These are phyloP conservation scores for Microchirus variegatus DNA, from an alignment of 2,797 vertebrate species.

Conservation along the genomic window DNA sequence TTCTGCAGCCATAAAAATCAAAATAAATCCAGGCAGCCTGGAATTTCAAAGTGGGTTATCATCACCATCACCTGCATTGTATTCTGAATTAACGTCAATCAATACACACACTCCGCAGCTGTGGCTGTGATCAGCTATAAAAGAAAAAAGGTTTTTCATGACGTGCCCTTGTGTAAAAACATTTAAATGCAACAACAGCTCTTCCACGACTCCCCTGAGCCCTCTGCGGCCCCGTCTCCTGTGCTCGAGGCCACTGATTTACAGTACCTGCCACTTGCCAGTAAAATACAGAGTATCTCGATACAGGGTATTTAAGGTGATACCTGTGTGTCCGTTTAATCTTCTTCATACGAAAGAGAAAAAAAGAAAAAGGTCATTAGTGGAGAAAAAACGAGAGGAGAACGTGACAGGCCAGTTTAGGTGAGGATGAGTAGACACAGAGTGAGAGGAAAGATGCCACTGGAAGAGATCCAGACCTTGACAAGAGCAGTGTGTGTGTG, in stretches of 20 bases:
- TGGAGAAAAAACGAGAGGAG: neutral
- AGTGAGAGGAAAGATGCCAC: constrained; percentile 29
- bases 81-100: constrained; percentile 4
- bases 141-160: constrained; percentile 25
- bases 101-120: neutral
- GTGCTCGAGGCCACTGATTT: constrained; percentile 39
- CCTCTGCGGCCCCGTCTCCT: constrained; percentile 17
- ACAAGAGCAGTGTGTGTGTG: constrained; percentile 49
- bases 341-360: constrained; percentile 15
- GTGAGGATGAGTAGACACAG: constrained; percentile 20
- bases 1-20: no score
- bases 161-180: constrained; percentile 28
- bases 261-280: constrained; percentile 26
- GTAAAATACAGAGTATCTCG: constrained; percentile 30
- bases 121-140: constrained; percentile 23
- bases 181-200: constrained; percentile 25
- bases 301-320: constrained; percentile 20
- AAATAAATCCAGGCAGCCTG: no score
- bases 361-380: constrained; percentile 19
- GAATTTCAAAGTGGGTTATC: neutral
- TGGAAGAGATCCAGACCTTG: constrained; percentile 69
- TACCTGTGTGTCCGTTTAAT: constrained; percentile 6
- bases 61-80: neutral
- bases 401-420: constrained; percentile 13
- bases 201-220: constrained; percentile 29